A percentile compares a stretch with the other conserved stretches of the same genome.
These are phyloP conservation scores for Amphiprion clarkii DNA, from an alignment of 2,797 vertebrate genomes.

Conservation along the genomic window DNA sequence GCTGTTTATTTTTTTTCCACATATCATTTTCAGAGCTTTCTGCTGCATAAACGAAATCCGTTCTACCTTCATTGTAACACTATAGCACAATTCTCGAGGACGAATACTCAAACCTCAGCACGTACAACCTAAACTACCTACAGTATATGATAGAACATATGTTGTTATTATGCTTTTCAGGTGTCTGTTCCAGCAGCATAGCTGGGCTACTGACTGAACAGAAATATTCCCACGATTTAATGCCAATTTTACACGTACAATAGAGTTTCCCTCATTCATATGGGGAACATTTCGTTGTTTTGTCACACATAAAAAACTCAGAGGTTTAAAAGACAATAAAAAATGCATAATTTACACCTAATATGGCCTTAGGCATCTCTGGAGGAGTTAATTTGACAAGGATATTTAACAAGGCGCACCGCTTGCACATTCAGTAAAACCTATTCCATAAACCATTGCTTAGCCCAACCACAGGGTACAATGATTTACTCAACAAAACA, in stretches of 20 bases:
- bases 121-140: neutral
- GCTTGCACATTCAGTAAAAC: constrained; percentile 42
- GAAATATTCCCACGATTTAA: neutral
- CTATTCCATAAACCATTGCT: constrained; percentile 40
- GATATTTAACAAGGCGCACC: constrained; percentile 48
- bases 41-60: constrained; percentile 13
- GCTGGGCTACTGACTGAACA: neutral
- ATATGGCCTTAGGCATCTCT: constrained; percentile 29
- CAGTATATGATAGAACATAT: neutral
- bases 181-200: neutral
- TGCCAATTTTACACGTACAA: constrained; percentile 7
- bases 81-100: neutral
- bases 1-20: constrained; percentile 12
- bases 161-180: neutral
- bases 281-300: constrained; percentile 17
- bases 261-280: neutral
- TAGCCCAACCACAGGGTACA: constrained; percentile 44
- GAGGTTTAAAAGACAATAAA: constrained; percentile 18
- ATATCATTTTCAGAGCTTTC: constrained; percentile 30
- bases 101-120: no score
- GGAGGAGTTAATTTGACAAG: constrained; percentile 55
- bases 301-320: constrained; percentile 20
- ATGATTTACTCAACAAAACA: constrained; percentile 53
- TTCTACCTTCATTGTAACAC: constrained; percentile 4
- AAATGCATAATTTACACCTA: constrained; percentile 46